These are phyloP conservation scores for Sitophilus oryzae DNA, from an alignment of 1,140 invertebrate genomes.

Conservation along the genomic window DNA sequence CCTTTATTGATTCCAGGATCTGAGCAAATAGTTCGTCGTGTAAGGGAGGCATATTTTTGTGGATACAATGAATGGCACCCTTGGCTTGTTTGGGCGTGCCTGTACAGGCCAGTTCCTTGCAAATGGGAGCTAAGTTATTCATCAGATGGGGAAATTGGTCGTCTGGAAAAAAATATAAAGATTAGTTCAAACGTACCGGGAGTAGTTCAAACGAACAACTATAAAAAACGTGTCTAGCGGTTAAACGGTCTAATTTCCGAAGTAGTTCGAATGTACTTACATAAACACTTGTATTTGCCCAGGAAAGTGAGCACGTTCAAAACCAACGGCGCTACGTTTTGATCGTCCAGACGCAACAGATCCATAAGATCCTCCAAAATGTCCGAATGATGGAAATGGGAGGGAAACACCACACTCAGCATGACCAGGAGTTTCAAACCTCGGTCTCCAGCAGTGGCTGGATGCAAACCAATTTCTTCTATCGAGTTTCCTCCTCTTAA, in stretches of 20 bases:
- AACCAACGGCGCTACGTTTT: slow-evolving; percentile 74
- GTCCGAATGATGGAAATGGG: slow-evolving; percentile 83
- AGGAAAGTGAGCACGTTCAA: slow-evolving; percentile 81
- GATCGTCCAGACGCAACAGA: slow-evolving; percentile 73
- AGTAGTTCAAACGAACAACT: not conserved
- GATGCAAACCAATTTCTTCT: slow-evolving; percentile 71
- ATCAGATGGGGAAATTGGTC: slow-evolving; percentile 67
- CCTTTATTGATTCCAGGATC: slow-evolving; percentile 76
- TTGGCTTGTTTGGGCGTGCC: slow-evolving; percentile 95
- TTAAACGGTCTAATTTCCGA: too few relatives aligned
- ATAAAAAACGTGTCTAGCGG: too few relatives aligned
- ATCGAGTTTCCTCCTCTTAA: slow-evolving; percentile 61
- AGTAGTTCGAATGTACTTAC: too few relatives aligned
- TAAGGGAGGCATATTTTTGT: slow-evolving; percentile 74
- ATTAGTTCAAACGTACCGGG: not conserved
- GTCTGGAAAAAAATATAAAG: slow-evolving; percentile 47
- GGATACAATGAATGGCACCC: slow-evolving; percentile 89
- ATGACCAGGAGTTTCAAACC: slow-evolving; percentile 76
- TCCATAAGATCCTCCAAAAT: slow-evolving; percentile 74
- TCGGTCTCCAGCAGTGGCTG: slow-evolving; percentile 72
- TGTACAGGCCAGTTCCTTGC: slow-evolving; percentile 77
- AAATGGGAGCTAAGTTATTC: slow-evolving; percentile 71
- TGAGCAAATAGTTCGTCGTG: slow-evolving; percentile 78
- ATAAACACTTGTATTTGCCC: slow-evolving; percentile 76
- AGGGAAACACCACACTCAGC: slow-evolving; percentile 85